Evolutionary conservation across 1,140 invertebrate species (phyloP).

Genomic region (Mercenaria mercenaria): DNA sequence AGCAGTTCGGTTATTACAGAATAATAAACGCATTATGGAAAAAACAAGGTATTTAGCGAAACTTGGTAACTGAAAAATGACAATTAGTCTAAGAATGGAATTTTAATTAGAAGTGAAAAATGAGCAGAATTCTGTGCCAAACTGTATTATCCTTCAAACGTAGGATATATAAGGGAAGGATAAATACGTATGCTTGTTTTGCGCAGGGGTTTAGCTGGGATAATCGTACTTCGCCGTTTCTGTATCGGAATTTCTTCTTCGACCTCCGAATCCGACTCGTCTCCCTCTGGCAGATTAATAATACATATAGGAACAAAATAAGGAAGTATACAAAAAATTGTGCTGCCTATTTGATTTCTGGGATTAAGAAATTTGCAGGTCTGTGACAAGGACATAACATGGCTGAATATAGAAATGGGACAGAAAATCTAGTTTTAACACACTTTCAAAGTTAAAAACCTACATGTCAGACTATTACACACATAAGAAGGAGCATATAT

Average conservation of each 20-base stretch:
- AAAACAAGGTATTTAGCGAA: background rate
- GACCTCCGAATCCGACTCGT: background rate
- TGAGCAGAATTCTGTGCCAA: background rate
- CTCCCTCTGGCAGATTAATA: background rate
- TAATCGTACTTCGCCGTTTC: background rate
- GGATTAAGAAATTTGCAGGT: no score
- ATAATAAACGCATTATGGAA: no score
- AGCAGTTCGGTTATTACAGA: no score
- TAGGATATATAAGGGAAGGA: conserved; percentile 7
- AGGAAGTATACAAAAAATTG: no score
- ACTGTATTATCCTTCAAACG: background rate
- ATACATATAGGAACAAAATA: background rate
- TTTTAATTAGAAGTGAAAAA: background rate
- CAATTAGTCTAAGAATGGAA: background rate
- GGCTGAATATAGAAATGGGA: no score
- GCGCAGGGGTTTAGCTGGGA: background rate
- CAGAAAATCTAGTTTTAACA: no score
- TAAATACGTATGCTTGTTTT: conserved; percentile 17
- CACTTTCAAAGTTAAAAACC: no score
- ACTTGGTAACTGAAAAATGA: background rate
- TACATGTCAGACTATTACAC: no score
- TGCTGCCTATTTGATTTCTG: no score
- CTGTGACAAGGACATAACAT: no score
- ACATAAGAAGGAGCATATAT: no score
- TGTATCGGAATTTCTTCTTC: background rate